A percentile compares a stretch with the other conserved stretches of the same genome.
Conservation (phyloP, 2,888 invertebrate species). For the Thysanoteuthis rhombus region DNA sequence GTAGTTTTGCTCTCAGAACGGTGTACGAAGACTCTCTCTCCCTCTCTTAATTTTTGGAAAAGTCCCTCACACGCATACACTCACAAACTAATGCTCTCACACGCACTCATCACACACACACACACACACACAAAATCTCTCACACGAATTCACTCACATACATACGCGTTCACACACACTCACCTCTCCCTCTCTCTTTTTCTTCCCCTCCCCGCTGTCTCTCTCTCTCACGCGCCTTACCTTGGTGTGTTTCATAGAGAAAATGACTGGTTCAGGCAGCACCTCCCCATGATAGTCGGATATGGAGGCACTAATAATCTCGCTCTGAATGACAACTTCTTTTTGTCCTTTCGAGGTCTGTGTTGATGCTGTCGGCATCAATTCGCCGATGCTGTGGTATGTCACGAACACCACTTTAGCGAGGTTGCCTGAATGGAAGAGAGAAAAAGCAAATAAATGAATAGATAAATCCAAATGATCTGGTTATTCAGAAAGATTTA, state of each 20-base stretch:
- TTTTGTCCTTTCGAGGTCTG: constrained; percentile 29
- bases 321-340: constrained; percentile 44
- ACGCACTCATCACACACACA: neutral
- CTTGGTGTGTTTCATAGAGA: constrained; percentile 52
- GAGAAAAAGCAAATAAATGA: neutral
- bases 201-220: no score
- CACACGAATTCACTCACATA: neutral
- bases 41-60: constrained; percentile 26
- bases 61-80: no score
- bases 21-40: neutral
- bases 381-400: constrained; percentile 55
- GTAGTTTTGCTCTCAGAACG: neutral
- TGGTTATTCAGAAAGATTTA: no score
- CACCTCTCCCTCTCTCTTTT: no score
- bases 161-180: no score
- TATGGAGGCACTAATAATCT: constrained; percentile 52
- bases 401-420: constrained; percentile 59
- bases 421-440: constrained; percentile 49
- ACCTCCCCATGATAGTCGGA: constrained; percentile 35
- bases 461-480: no score
- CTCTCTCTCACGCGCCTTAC: constrained; percentile 40
- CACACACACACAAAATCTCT: neutral
- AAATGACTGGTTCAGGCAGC: constrained; percentile 47
- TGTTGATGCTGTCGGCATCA: constrained; percentile 32
- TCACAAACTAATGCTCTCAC: neutral